phyloP scores from a whole-genome alignment of 2,797 vertebrate genomes.

The Serranus cabrilla region DNA sequence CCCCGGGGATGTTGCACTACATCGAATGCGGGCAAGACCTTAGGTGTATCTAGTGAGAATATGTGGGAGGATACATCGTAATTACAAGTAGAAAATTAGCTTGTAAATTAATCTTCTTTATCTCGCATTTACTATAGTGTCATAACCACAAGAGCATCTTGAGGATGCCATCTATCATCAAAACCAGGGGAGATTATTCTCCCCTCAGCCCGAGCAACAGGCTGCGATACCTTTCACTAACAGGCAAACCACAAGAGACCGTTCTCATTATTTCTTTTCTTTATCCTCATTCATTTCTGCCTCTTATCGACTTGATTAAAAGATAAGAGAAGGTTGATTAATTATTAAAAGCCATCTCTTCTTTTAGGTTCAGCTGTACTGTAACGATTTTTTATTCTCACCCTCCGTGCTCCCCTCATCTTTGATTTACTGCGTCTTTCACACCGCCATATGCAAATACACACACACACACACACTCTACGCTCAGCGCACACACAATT shows the following conservation, averaged over 20 bases:
- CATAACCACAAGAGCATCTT: slow-evolving; percentile 33
- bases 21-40: slow-evolving; percentile 28
- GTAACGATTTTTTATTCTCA: slow-evolving; percentile 47
- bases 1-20: slow-evolving; percentile 31
- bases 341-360: slow-evolving; percentile 74
- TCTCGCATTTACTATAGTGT: slow-evolving; percentile 21
- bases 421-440: slow-evolving; percentile 53
- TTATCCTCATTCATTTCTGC: slow-evolving; percentile 67
- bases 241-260: slow-evolving; percentile 61
- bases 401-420: slow-evolving; percentile 42
- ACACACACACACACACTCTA: slow-evolving; percentile 7
- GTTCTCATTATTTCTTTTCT: slow-evolving; percentile 59
- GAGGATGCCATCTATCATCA: slow-evolving; percentile 63
- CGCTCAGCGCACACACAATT: slow-evolving; percentile 42
- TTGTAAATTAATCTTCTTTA: slow-evolving; percentile 55
- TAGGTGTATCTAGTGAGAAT: slow-evolving; percentile 21
- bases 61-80: slow-evolving; percentile 35
- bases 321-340: slow-evolving; percentile 77
- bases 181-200: slow-evolving; percentile 46
- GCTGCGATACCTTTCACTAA: slow-evolving; percentile 49
- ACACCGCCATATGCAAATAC: slow-evolving; percentile 46
- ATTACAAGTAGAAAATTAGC: slow-evolving; percentile 44
- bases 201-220: slow-evolving; percentile 36
- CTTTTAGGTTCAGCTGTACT: slow-evolving; percentile 50
- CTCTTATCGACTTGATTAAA: slow-evolving; percentile 80